Base-by-base conservation (phyloP, 2,888 invertebrate genomes). In the Ommatoiulus sabulosus region DNA sequence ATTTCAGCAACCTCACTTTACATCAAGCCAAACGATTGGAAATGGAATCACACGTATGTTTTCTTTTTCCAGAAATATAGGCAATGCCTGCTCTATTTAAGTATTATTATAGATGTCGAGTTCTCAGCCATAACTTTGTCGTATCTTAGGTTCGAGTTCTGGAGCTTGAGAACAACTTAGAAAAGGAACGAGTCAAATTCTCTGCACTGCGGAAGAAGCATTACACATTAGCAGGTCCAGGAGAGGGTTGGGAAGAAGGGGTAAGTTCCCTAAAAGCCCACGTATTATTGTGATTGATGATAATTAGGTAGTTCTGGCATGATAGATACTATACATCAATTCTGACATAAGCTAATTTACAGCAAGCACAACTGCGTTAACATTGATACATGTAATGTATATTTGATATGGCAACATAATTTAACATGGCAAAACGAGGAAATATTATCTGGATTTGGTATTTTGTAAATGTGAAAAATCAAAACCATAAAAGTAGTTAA, bases 1-100 rank as follows among this genome's bases (percentile, higher is more conserved):
- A 99, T 93, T 96, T 99, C 91, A 95, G 96, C 2, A 95, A 97
- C 90, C 93, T 99, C 90, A 96, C 97, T 84, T 94, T 99, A 90
- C 99, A 99, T 92, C 98, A 98, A 92, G 97, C 98, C 1, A 98
- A 99, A 92, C 95, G 97, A 63, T 94, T 97, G 91, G 99, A 99
- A 94, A 99, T 99, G 97, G 99, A 99, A 93, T 96, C 97, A 90
- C 98, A 98, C 93, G 98, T 99, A 84, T 95, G 90, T 12, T 84
- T 24, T 17, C 24, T 44, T 15, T 17, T 52, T 48, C 8, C 48
- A 10, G 48, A 35, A 35, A 35, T 72, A 24, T 72, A 24, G 8
- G 10, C 7, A 7, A 72, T n/a, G 24, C 12, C 35, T 12, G 8
- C 35, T 43, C n/a, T 20, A 20, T 52, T n/a, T 85, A 17, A 48